Conservation (phyloP, 2,888 invertebrate genomes). For the Matsumyia berberina region DNA sequence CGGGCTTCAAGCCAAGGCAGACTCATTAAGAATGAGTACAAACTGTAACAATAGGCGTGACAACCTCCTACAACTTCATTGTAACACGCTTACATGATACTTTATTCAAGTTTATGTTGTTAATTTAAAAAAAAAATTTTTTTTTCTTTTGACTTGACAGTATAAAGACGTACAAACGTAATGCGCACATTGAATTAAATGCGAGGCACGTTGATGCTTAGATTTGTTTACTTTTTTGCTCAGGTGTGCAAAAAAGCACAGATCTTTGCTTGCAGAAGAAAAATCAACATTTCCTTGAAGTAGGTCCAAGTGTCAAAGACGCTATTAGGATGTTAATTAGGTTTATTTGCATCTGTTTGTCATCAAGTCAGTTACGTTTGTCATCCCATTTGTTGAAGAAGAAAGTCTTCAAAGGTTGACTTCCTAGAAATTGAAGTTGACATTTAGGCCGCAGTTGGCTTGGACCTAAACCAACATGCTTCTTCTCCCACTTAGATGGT, state of each 20-base stretch:
- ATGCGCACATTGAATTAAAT: constrained; percentile 19
- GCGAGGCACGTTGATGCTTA: constrained; percentile 1
- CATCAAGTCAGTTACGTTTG: too few species aligned
- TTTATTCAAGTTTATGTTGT: constrained; percentile 32
- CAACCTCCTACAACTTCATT: constrained; percentile 51
- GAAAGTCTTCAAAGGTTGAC: too few species aligned
- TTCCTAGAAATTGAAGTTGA: too few species aligned
- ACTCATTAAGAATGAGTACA: constrained; percentile 40
- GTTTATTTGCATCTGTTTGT: not conserved
- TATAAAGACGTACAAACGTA: constrained; percentile 6
- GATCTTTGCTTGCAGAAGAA: too few species aligned
- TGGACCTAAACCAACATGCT: too few species aligned
- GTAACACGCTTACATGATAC: constrained; percentile 17
- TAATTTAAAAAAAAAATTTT: not conserved
- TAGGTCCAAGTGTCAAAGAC: not conserved
- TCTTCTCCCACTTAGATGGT: too few species aligned
- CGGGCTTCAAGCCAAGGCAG: constrained; percentile 22
- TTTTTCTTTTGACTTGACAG: constrained; percentile 14
- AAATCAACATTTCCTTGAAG: constrained; percentile 6
- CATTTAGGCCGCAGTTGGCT: too few species aligned
- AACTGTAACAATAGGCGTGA: constrained; percentile 40
- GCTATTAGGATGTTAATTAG: not conserved
- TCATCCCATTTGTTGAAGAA: too few species aligned
- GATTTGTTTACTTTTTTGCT: not conserved
- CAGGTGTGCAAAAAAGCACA: not conserved